Evolutionary conservation across 1,140 invertebrate genomes (phyloP), one percentile per base, ranked within the genome.

Genomic region (Dreissena rostriformis): DNA sequence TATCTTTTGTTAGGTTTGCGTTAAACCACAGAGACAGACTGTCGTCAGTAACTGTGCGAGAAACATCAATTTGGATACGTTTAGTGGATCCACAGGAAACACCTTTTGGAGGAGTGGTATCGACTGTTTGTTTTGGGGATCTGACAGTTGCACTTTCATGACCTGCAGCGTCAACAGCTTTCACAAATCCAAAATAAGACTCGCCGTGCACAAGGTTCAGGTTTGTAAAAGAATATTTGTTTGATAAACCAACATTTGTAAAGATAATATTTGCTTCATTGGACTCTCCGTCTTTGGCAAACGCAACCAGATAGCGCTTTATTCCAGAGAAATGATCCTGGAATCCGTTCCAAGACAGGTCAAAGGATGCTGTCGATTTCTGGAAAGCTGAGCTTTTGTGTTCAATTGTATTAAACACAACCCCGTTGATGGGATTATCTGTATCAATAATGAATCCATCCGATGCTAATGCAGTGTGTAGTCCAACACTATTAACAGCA

Each of bases 291-390:
- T 26, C 65, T 10, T 82, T 67, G 19, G 28, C 55, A 39, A 87
- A 53, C 14, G 83, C 80, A 26, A 74, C 75, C 10, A 75, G 29
- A 65, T 85, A 87, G 15, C 73, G 68, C 55, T 49, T 22, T 22
- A 87, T 71, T 8, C 61, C 79, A 15, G 83, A 86, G 52, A 82
- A 80, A 19, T 29, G 17, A 75, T 88, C 86, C 15, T 84, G 52
- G 55, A 88, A 88, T 22, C 86, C 86, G 55, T 81, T 80, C 86
- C 86, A 88, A 0, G 86, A 88, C 39, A 77, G 55, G 15, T 66
- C 67, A 17, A 88, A n/a, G 24, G 75, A 49, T n/a, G 80, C 51
- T 15, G 24, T 53, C 1, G 84, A 84, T 19, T 75, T 78, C 73
- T 86, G 84, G 29, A 52, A 77, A n/a, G 39, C 55, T 4, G 11